Base-by-base conservation (phyloP, 2,113 vertebrate species). In the Coptodon bakossiorum region DNA sequence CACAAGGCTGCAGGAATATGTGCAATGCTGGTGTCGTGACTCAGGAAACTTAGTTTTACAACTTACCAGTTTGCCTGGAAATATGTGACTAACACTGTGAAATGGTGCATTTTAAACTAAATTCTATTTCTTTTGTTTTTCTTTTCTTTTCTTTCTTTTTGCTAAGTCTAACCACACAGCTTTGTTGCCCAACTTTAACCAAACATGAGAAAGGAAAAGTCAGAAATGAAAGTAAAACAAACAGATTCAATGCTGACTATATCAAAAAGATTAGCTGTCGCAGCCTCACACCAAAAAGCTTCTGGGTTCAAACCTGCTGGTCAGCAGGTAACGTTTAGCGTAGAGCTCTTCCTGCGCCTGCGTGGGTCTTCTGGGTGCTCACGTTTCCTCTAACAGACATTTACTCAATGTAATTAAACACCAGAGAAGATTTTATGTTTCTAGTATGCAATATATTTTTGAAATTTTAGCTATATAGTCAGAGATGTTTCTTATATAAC, bases 221-320 rank as follows among this genome's bases (percentile, higher is more conserved):
- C n/a, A 71, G 38, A 71, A 71, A 71, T 71, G 36, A 71, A 71
- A 71, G 38, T 43, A 43, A 43, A 71, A 43, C 22, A 43, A 43
- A 71, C n/a, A 9, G n/a, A 3, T 71, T 24, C 13, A 71, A 4
- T 43, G 38, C n/a, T 43, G 36, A 43, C 38, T 43, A 40, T 24
- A 71, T 43, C n/a, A 71, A 71, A 43, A 14, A 71, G 34, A 68
- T 71, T 6, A 71, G 66, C n/a, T 71, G 36, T 71, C 1, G 1
- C 27, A 27, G 27, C 36, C 66, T 43, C n/a, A 43, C 1, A 71
- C 12, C 36, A 9, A 43, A 22, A 71, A 43, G 11, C 36, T 43
- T 43, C 36, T 40, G 40, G 36, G 36, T 24, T 4, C 36, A 43
- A 71, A 71, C 5, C 1, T 43, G n/a, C 38, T 43, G 38, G n/a